These are phyloP conservation scores for Agrotis ipsilon DNA, from an alignment of 2,888 invertebrate species.

Conservation along the genomic window DNA sequence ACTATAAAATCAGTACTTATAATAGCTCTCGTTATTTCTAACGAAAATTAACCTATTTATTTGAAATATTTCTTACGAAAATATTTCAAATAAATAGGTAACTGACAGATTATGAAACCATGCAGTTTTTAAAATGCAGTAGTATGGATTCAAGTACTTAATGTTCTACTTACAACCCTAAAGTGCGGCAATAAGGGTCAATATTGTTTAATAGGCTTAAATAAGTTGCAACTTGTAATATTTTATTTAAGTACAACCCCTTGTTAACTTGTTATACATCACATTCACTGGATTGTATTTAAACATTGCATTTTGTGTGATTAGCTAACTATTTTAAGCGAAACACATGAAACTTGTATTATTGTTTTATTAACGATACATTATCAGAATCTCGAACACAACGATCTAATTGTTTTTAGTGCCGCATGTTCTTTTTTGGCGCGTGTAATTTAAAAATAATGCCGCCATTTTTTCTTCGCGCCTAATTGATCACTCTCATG, in stretches of 20 bases:
- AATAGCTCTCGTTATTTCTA: not conserved
- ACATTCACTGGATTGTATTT: constrained; percentile 5
- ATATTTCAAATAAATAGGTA: not conserved
- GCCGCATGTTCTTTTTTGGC: not conserved
- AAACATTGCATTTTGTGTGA: constrained; percentile 16
- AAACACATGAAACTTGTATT: constrained; percentile 11
- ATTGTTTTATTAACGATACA: constrained; percentile 21
- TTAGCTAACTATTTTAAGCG: not conserved
- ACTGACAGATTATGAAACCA: not conserved
- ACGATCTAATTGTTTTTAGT: constrained; percentile 10
- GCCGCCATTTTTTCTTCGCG: not conserved
- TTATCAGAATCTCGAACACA: constrained; percentile 33
- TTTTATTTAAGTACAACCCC: constrained; percentile 12
- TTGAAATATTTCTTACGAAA: not conserved
- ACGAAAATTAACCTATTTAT: too few species aligned
- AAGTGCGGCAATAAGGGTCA: not conserved
- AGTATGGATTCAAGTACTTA: constrained; percentile 32
- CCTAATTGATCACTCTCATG: not conserved
- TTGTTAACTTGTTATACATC: not conserved
- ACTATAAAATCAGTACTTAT: not conserved
- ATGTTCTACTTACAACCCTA: constrained; percentile 7
- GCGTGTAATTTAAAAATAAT: not conserved
- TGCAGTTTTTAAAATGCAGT: not conserved
- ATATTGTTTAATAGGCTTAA: constrained; percentile 12
- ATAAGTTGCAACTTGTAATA: constrained; percentile 7